A percentile compares a stretch with the other conserved stretches of the same genome.
phyloP scores from a whole-genome alignment of 2,888 invertebrate species.

The Thelaira solivaga region DNA sequence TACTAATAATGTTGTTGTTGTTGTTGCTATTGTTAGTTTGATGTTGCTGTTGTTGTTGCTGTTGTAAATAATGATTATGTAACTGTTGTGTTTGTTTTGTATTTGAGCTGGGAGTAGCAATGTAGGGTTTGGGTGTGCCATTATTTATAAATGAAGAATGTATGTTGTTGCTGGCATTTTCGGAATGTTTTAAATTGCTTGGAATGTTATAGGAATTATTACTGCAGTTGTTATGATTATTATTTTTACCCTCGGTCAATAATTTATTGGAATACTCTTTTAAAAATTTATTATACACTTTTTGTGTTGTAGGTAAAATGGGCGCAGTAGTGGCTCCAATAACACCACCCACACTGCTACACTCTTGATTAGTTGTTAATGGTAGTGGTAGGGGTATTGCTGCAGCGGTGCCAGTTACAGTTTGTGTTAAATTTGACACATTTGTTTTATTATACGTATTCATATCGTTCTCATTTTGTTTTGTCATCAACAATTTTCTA shows the following conservation, averaged over 20 bases:
- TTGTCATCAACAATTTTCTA: slow-evolving; percentile 64
- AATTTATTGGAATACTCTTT: slow-evolving; percentile 75
- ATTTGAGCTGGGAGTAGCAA: slow-evolving; percentile 19
- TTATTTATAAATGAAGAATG: slow-evolving; percentile 58
- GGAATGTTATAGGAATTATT: slow-evolving; percentile 58
- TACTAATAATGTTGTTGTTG: slow-evolving; percentile 56
- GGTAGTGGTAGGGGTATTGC: too few species aligned
- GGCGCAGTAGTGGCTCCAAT: slow-evolving; percentile 26
- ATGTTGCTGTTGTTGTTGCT: slow-evolving; percentile 37
- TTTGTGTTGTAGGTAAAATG: slow-evolving; percentile 62
- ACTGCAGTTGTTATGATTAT: slow-evolving; percentile 44
- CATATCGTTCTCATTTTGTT: slow-evolving; percentile 75
- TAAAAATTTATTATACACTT: slow-evolving; percentile 74
- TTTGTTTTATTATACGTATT: slow-evolving; percentile 73
- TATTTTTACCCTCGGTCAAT: slow-evolving; percentile 66
- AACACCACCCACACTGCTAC: background rate
- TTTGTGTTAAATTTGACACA: slow-evolving; percentile 45
- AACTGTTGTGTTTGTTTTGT: slow-evolving; percentile 45
- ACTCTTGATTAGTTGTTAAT: background rate
- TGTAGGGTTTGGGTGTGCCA: slow-evolving; percentile 58
- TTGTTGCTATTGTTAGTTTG: slow-evolving; percentile 54
- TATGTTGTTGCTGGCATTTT: slow-evolving; percentile 36
- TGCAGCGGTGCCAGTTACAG: too few species aligned
- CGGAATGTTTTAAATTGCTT: slow-evolving; percentile 49
- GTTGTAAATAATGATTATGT: slow-evolving; percentile 45